phyloP scores from a whole-genome alignment of 92 coral and sea anemone genomes.

The Paragorgia papillata region DNA sequence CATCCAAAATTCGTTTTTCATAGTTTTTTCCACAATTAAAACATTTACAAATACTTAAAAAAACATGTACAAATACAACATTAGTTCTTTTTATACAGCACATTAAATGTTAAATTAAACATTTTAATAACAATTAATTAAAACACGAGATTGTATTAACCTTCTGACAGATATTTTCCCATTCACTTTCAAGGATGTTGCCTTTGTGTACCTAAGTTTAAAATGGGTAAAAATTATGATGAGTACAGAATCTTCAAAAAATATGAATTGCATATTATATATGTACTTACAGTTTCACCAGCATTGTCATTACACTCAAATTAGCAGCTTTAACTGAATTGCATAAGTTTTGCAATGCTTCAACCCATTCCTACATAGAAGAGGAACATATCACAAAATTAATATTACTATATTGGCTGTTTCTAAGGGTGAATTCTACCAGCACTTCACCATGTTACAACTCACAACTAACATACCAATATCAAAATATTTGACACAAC shows the following conservation, averaged over 20 bases:
- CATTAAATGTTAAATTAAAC: background rate
- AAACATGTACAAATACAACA: background rate
- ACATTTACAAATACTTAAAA: conserved; percentile 83
- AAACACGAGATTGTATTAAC: too few relatives aligned
- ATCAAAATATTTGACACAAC: too few relatives aligned
- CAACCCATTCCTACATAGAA: conserved; percentile 70
- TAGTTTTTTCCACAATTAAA: conserved; percentile 87
- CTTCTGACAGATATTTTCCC: conserved; percentile 80
- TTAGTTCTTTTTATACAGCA: background rate
- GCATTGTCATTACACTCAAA: conserved; percentile 75
- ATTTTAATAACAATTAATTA: too few relatives aligned
- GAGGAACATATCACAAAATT: background rate
- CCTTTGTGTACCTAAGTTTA: conserved; percentile 69
- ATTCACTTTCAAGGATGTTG: conserved; percentile 41
- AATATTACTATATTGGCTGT: background rate
- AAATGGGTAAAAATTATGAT: too few relatives aligned
- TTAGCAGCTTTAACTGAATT: conserved; percentile 66
- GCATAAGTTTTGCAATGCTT: conserved; percentile 61
- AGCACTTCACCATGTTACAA: too few relatives aligned
- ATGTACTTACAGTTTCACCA: conserved; percentile 74
- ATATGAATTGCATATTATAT: too few relatives aligned
- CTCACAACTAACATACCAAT: too few relatives aligned
- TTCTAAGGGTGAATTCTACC: too few relatives aligned
- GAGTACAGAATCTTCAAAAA: too few relatives aligned
- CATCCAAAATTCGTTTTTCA: conserved; percentile 85